Percentiles rank a stretch among this genome's conserved stretches.
Evolutionary conservation across 2,888 invertebrate species (phyloP).

Genomic region (Stenodera caucasica): DNA sequence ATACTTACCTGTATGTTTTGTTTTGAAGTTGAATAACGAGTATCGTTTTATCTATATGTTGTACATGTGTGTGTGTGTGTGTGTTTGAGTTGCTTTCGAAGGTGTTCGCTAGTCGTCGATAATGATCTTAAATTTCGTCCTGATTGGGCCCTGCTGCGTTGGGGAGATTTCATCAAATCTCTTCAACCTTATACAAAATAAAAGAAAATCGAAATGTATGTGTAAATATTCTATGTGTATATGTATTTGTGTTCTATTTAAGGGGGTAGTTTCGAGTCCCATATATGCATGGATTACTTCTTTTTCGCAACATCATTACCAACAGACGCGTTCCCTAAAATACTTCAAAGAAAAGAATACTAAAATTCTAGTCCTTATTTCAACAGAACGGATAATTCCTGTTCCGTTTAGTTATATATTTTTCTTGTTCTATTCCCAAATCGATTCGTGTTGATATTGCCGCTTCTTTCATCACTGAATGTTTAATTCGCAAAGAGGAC

Average conservation of each 20-base stretch:
- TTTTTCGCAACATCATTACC: conserved; percentile 52
- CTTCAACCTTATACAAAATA: conserved; percentile 42
- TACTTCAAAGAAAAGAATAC: conserved; percentile 51
- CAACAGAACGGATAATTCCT: conserved; percentile 14
- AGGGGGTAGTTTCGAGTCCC: conserved; percentile 41
- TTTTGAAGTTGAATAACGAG: conserved; percentile 13
- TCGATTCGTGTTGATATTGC: conserved; percentile 24
- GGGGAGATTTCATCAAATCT: conserved; percentile 40
- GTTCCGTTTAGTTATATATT: no score
- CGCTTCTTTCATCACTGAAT: conserved; percentile 36
- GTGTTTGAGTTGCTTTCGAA: conserved; percentile 10
- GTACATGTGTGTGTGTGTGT: neutral
- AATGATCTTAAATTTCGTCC: conserved; percentile 29
- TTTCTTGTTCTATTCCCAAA: neutral
- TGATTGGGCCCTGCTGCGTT: conserved; percentile 31
- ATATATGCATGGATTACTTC: conserved; percentile 53
- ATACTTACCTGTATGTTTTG: neutral
- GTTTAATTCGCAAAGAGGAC: conserved; percentile 48
- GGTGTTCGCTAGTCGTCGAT: conserved; percentile 20
- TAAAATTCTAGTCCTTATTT: conserved; percentile 32
- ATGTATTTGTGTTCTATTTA: conserved; percentile 17
- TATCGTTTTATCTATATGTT: conserved; percentile 1
- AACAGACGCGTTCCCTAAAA: conserved; percentile 47
- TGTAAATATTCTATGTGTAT: conserved; percentile 8
- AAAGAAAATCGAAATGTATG: conserved; percentile 41